Evolutionary conservation across 1,140 invertebrate genomes (phyloP), one percentile per base, ranked within the genome.

Genomic region (Drosophila asahinai): DNA sequence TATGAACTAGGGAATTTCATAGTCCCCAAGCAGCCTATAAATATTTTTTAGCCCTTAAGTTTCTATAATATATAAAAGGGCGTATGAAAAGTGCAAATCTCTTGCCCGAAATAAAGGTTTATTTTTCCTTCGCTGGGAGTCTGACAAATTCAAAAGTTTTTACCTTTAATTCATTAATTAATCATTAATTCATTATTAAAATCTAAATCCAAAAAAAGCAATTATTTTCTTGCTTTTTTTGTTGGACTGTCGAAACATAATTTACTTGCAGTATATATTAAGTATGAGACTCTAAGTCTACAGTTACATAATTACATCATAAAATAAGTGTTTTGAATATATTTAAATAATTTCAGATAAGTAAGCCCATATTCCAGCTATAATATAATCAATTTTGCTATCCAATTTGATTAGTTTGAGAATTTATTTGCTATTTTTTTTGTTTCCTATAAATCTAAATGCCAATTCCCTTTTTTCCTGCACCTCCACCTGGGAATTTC

Each of bases 401-500:
- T 3, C 1, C 1, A 22, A 22, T 38, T 55, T 38, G 4, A 55
- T 38, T 22, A 5, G 14, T 15, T n/a, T 19, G 5, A 61, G 4
- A 11, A 8, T 17, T 63, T 19, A 60, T 60, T 25, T n/a, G 1
- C 3, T 33, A 19, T 19, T 17, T 17, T 48, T 17, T 17, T 48
- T 15, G 14, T 25, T 25, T 25, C 5, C 15, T 0, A 55, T 22
- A 9, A 55, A 55, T 22, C 19, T 2, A 9, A 36, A 5, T 9
- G 12, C n/a, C 12, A 47, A 27, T 63, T 51, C 60, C 65, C 42
- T 45, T 59, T 49, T 17, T 43, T 30, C 27, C 70, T 74, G 36
- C 22, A 38, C 14, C 30, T 59, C 17, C 55, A 75, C 63, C 64
- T 68, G 63, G 73, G 48, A 77, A 38, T 77, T 77, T 45, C 7